Percentiles rank a stretch among this genome's conserved stretches.
Conservation (phyloP, 2,113 vertebrate genomes). For the Mustela lutreola region DNA sequence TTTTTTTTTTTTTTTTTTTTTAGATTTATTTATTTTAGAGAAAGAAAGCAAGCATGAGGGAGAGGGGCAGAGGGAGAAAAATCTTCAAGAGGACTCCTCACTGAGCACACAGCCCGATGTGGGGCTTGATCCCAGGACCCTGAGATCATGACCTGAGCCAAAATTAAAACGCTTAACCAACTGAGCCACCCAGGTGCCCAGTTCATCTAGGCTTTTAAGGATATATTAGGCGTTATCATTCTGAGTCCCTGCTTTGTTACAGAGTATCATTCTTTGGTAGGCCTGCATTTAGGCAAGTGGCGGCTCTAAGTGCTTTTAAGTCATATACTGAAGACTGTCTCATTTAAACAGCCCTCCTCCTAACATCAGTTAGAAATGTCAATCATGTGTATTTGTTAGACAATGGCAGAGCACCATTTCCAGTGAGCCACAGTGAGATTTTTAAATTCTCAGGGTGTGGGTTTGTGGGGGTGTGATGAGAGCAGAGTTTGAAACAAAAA, state of each 20-base stretch:
- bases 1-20: not conserved
- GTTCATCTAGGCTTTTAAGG: not conserved
- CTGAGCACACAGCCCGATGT: rapidly evolving
- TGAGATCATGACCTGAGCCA: not conserved
- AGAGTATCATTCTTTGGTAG: not conserved
- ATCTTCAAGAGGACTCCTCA: not conserved
- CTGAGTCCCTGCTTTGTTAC: not conserved
- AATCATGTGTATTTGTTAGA: not conserved
- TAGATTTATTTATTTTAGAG: not conserved
- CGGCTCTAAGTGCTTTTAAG: not conserved
- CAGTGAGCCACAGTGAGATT: not conserved
- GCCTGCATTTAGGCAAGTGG: not conserved
- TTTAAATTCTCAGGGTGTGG: not conserved
- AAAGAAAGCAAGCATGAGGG: not conserved
- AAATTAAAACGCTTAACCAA: not conserved
- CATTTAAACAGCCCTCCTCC: not conserved
- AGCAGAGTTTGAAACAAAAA: not conserved
- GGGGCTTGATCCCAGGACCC: not conserved
- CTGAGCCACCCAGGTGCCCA: not conserved
- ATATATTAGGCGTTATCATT: not conserved
- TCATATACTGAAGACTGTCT: not conserved
- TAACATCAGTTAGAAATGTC: constrained; percentile 25
- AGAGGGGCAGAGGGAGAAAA: not conserved
- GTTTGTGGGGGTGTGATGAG: not conserved
- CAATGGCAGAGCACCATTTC: not conserved